Evolutionary conservation across 2,113 vertebrate species (phyloP), one percentile per base, ranked within the genome.

Genomic region (Trochalopteron elliotii): DNA sequence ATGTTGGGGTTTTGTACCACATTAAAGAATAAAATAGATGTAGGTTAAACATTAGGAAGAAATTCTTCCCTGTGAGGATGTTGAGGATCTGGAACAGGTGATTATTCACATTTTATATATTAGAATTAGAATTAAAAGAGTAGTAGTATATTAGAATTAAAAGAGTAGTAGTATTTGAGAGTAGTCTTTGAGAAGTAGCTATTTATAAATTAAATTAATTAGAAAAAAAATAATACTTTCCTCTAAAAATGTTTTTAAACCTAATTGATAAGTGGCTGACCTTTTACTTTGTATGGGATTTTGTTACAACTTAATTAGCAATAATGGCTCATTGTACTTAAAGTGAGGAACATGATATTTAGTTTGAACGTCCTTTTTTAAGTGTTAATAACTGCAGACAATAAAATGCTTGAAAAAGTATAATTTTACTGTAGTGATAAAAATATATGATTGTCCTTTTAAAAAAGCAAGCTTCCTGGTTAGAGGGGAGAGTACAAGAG

Each of bases 1-100:
- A 42, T 6, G 7, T 2, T 17, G 22, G 23, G 6, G 4, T 5
- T 57, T 65, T 44, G 10, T 4, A 33, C 19, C 4, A 6, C 7
- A 35, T 5, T 3, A 53, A 12, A 53, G 6, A 22, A 30, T 24
- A 44, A 37, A 24, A 37, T 17, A 17, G 0, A 7, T 59, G 50
- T 25, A 27, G 17, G 37, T 37, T 21, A 35, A 35, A 35, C 15
- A n/a, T 31, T 9, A 30, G 6, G 23, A 35, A 6, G 18, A 56
- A 21, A 35, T 22, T 57, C 5, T 67, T 67, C 25, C 18, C 12
- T 35, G 21, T 31, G 21, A 44, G 17, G 27, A 13, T 37, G 39
- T 16, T 18, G 9, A 77, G 33, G 22, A 42, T 4, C 27, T 44
- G 12, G 53, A 35, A 37, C 4, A 12, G 27, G 18, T 23, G 14